Evolutionary conservation across 2,113 vertebrate genomes (phyloP).

Genomic region (Parotia lawesii): DNA sequence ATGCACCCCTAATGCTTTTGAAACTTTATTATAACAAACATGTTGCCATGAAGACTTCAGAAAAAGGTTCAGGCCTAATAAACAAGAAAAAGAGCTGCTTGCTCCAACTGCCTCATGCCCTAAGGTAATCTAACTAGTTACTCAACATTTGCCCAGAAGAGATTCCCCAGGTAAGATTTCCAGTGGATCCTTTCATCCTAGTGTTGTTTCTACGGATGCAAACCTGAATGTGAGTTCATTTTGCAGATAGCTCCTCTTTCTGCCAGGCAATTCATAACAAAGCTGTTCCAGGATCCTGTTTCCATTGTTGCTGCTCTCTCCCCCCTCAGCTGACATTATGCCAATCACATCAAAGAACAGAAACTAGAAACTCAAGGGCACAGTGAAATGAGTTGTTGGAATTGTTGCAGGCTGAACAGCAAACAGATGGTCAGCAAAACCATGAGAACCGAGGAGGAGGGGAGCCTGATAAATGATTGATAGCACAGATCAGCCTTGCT

Average conservation of each 20-base stretch:
- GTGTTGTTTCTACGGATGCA: not conserved
- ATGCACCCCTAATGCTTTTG: not conserved
- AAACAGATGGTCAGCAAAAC: constrained; percentile 28
- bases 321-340: not conserved
- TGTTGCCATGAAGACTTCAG: not conserved
- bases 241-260: not conserved
- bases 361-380: constrained; percentile 8
- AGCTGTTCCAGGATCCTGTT: not conserved
- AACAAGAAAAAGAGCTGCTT: not conserved
- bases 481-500: not conserved
- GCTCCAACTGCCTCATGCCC: not conserved
- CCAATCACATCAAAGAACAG: not conserved
- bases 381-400: not conserved
- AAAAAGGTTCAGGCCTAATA: not conserved
- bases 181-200: not conserved
- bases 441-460: not conserved
- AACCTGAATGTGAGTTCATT: not conserved
- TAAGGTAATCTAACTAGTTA: not conserved
- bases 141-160: not conserved
- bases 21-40: not conserved
- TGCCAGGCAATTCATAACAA: not conserved
- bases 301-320: not conserved
- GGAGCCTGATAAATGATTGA: not conserved
- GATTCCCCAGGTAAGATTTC: not conserved
- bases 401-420: not conserved